Conservation (phyloP, 1,140 invertebrate genomes). For the Phymorhynchus buccinoides region DNA sequence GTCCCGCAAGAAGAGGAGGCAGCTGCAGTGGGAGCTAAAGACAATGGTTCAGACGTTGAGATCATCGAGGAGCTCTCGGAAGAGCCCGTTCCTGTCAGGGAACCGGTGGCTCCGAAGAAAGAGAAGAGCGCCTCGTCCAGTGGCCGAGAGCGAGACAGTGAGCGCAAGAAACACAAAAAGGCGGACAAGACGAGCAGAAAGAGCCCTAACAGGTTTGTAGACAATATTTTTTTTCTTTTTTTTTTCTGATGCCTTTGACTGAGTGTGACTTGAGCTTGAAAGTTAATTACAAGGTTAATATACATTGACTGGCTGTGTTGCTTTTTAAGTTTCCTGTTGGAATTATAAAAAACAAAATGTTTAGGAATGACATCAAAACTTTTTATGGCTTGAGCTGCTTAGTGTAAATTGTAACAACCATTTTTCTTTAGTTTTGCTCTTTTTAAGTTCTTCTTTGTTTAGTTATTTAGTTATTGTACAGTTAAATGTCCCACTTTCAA, state of each 20-base stretch:
- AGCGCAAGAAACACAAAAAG: conserved; percentile 70
- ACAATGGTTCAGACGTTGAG: conserved; percentile 44
- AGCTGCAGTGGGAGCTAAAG: conserved; percentile 25
- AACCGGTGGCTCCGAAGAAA: not conserved
- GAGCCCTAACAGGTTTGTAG: conserved; percentile 40
- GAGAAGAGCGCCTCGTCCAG: not conserved
- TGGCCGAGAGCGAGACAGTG: not conserved
- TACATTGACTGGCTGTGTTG: no score
- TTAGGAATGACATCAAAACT: no score
- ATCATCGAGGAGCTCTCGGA: conserved; percentile 44
- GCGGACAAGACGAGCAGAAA: conserved; percentile 53
- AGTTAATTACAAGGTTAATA: no score
- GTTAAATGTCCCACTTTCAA: no score
- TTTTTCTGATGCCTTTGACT: conserved; percentile 2
- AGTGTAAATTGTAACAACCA: no score
- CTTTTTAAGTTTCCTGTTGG: no score
- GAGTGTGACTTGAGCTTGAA: no score
- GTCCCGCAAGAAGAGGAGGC: not conserved
- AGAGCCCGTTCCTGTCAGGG: not conserved
- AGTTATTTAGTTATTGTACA: no score
- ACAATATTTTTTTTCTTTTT: conserved; percentile 2
- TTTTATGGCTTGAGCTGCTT: no score
- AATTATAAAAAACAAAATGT: no score
- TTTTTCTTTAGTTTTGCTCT: no score
- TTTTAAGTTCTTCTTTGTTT: not conserved